Evolutionary conservation across 2,888 invertebrate species (phyloP), one percentile per base, ranked within the genome.

Genomic region (Gasteruption jaculator): DNA sequence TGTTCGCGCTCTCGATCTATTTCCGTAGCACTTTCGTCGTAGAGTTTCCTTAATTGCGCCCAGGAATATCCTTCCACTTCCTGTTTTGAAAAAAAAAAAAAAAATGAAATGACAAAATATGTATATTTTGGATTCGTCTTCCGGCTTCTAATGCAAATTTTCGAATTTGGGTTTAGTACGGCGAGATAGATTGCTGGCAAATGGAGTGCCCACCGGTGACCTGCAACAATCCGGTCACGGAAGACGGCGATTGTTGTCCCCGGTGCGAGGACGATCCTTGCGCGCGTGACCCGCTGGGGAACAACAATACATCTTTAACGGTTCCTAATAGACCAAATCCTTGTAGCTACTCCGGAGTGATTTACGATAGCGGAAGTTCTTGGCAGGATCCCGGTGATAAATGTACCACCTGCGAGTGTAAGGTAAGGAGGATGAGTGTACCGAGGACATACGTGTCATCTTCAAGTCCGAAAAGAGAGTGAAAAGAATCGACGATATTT

Each of bases 161-260:
- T 29, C 25, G 30, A 25, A 38, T 45, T 21, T 42, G 35, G 41
- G 73, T 42, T 21, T 71, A 86, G 83, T 77, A 85, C 61, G 91
- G 91, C 36, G 88, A 91, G 74, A 82, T 87, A 57, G 91, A 91
- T 76, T 91, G 91, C 69, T 90, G 88, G 87, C 85, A 86, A 62
- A 78, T 89, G 70, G 84, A 85, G 68, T 91, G 91, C 71, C 89
- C 87, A 57, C 80, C 80, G 34, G 71, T 82, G 39, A 73, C 77
- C 38, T 85, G 85, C 65, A 73, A 75, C 45, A 78, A 80, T 54
- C 80, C 82, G 3, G 73, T 82, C 27, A 76, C 79, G 53, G 74
- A 75, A 47, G 76, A 78, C 8, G 83, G 81, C 4, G 84, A 82
- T 74, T 89, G 84, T 72, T 86, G 83, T 69, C 80, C 79, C 22